Evolutionary conservation across 2,113 vertebrate genomes (phyloP), one percentile per base, ranked within the genome.

Genomic region (Platysternon megacephalum): DNA sequence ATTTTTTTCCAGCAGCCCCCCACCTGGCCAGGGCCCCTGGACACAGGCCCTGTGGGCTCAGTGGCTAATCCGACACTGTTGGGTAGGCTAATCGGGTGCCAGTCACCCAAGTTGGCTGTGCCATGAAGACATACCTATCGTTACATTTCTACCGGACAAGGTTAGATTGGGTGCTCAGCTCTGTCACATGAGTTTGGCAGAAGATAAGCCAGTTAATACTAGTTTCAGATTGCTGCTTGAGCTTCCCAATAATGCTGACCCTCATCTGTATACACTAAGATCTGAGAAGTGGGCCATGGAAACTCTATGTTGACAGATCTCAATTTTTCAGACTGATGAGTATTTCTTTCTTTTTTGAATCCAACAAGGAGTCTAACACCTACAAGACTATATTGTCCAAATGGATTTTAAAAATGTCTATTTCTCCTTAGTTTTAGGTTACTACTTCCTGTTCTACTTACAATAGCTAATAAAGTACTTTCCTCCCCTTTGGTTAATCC

Each of bases 401-500:
- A 39, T 39, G 19, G n/a, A 39, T 46, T 28, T 78, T 14, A 42
- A 22, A 42, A 42, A 72, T 39, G 19, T 74, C 35, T 42, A 42
- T 74, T 74, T 74, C 11, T 42, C 68, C 68, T 74, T 74, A 82
- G 76, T 0, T 92, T 53, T 29, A 79, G 87, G 51, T 95, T 91
- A 92, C 2, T 88, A 35, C 85, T 74, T 96, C 79, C 79, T 49
- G 56, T 39, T 85, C 72, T 87, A 32, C 48, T 91, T 83, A 84
- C 28, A 91, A 91, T 94, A 86, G n/a, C 53, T 90, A 95, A 94
- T 92, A 87, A 53, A 92, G 55, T 21, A 22, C 61, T 12, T 8
- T 12, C 6, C 26, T 93, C 51, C 51, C 44, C 51, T 85, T 76
- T 76, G 49, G 93, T 86, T 96, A 95, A 88, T 86, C 85, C 58